Conservation (phyloP, 1,140 invertebrate species). For the Ceratitis capitata region DNA sequence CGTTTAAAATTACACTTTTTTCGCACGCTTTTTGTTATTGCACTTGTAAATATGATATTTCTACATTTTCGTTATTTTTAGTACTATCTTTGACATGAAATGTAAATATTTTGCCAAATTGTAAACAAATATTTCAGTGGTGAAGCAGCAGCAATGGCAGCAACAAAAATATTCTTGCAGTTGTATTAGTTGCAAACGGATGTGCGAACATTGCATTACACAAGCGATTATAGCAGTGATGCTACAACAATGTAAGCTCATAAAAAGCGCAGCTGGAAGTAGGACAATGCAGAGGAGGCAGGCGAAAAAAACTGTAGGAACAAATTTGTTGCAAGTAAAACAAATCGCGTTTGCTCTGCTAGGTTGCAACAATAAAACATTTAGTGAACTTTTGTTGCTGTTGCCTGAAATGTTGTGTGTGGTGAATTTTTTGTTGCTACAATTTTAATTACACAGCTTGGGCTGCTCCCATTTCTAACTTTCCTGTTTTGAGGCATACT, state of each 20-base stretch:
- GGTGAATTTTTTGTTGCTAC: neutral
- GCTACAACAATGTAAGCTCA: neutral
- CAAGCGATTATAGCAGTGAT: neutral
- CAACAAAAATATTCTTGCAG: neutral
- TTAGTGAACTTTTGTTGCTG: neutral
- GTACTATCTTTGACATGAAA: neutral
- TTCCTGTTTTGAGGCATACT: too few species aligned
- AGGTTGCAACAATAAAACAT: neutral
- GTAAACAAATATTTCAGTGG: slow-evolving; percentile 10
- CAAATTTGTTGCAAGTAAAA: too few species aligned
- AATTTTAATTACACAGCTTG: too few species aligned
- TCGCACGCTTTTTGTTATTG: neutral
- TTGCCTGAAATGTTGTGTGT: neutral
- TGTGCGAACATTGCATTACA: neutral
- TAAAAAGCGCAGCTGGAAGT: neutral
- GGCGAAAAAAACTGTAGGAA: too few species aligned
- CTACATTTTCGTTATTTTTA: neutral
- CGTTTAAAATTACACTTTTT: neutral
- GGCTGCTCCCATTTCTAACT: too few species aligned
- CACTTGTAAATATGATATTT: too few species aligned
- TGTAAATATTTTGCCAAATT: neutral
- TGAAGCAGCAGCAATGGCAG: neutral
- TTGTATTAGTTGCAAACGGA: neutral
- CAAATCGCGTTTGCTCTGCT: neutral
- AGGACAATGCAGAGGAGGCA: neutral